These are phyloP conservation scores for Centropyge bicolor DNA, from an alignment of 2,797 vertebrate species.

Conservation along the genomic window DNA sequence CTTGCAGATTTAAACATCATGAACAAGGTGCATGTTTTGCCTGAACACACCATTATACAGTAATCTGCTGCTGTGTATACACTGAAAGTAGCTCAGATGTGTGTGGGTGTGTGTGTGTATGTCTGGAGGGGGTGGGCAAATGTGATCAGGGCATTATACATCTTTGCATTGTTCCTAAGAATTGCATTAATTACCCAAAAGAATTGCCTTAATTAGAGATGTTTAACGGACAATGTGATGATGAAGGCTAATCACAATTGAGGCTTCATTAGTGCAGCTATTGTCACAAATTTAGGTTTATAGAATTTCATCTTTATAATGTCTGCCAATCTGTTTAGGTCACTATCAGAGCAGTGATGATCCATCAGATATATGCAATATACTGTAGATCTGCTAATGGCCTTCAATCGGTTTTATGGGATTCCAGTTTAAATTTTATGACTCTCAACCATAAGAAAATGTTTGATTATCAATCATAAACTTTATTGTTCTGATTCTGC, in stretches of 20 bases:
- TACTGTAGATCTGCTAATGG: neutral
- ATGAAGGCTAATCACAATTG: neutral
- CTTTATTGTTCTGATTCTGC: neutral
- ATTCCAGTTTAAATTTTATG: neutral
- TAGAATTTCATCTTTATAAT: neutral
- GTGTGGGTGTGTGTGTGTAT: neutral
- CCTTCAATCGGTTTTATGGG: neutral
- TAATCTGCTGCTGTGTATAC: constrained; percentile 50
- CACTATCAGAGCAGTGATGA: neutral
- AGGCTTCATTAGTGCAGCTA: neutral
- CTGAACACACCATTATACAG: constrained; percentile 14
- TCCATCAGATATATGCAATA: neutral
- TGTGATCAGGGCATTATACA: constrained; percentile 18
- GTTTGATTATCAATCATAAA: too few relatives aligned
- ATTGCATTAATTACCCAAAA: constrained; percentile 33
- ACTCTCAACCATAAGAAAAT: neutral
- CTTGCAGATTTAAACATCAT: constrained; percentile 13
- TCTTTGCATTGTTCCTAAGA: constrained; percentile 24
- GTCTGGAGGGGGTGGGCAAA: neutral
- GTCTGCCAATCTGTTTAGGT: neutral
- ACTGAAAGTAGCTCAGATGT: neutral
- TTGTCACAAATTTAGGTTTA: neutral
- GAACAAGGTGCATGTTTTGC: constrained; percentile 21
- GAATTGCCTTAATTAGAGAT: constrained; percentile 46
- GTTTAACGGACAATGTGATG: neutral